Percentiles rank a stretch among this genome's conserved stretches.
These are phyloP conservation scores for Drosophila jambulina DNA, from an alignment of 1,140 invertebrate species.

Conservation along the genomic window DNA sequence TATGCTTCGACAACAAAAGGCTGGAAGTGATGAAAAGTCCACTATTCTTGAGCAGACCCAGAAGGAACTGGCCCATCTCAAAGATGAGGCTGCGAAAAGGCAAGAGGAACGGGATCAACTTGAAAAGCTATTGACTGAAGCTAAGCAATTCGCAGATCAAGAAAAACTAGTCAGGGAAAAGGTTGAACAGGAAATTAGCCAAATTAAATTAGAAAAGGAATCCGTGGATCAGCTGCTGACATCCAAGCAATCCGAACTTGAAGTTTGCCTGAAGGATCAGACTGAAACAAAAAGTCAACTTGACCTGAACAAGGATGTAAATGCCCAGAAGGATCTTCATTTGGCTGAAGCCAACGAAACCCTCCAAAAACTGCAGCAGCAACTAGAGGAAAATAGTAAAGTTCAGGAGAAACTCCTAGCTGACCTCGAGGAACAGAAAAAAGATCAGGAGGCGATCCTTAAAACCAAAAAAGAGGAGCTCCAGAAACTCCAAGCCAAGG, in stretches of 20 bases:
- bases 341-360: conserved; percentile 5
- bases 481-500: background rate
- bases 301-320: background rate
- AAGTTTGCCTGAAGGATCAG: conserved; percentile 16
- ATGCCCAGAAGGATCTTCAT: conserved; percentile 12
- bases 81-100: conserved; percentile 62
- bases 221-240: conserved; percentile 10
- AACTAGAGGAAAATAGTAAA: conserved; percentile 25
- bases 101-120: conserved; percentile 52
- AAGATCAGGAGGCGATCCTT: background rate
- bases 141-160: conserved; percentile 1
- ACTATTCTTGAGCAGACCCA: conserved; percentile 32
- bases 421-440: conserved; percentile 13
- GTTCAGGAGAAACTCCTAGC: background rate
- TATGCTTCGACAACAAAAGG: conserved; percentile 60
- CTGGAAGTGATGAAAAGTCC: conserved; percentile 22
- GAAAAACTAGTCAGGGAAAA: conserved; percentile 21
- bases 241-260: conserved; percentile 20
- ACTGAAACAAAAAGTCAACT: conserved; percentile 11
- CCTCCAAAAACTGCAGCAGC: conserved; percentile 27
- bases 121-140: conserved; percentile 17
- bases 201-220: conserved; percentile 8
- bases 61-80: conserved; percentile 13
- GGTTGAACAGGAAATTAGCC: conserved; percentile 12
- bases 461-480: conserved; percentile 24